Percentiles rank a stretch among this genome's conserved stretches.
Evolutionary conservation across 2,113 vertebrate species (phyloP).

Genomic region (Diadophis punctatus): DNA sequence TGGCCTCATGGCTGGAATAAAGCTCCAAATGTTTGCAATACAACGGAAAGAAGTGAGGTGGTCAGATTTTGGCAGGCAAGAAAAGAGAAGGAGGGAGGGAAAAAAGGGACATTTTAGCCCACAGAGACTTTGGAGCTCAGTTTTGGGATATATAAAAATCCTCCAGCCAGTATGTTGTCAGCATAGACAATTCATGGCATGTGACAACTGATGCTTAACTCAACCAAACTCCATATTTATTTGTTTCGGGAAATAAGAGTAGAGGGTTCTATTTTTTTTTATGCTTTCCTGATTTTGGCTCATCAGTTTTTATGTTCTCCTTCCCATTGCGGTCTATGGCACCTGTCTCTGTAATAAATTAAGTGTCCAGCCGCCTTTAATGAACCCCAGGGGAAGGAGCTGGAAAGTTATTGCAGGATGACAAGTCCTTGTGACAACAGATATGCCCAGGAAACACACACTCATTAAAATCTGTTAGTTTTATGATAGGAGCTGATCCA

Average conservation of each 20-base stretch:
- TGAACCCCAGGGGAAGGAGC: constrained; percentile 42
- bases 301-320: background rate
- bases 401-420: constrained; percentile 48
- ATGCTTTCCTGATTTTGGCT: background rate
- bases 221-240: constrained; percentile 26
- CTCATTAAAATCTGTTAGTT: constrained; percentile 57
- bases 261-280: background rate
- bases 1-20: constrained; percentile 8
- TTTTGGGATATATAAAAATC: constrained; percentile 20
- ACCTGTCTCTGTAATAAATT: constrained; percentile 58
- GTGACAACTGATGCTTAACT: constrained; percentile 14
- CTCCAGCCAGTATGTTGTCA: constrained; percentile 14
- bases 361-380: background rate
- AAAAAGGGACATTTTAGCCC: background rate
- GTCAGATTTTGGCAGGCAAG: constrained; percentile 25
- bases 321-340: constrained; percentile 22
- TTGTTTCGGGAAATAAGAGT: background rate
- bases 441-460: constrained; percentile 49
- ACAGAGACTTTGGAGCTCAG: background rate
- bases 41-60: constrained; percentile 2
- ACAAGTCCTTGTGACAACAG: constrained; percentile 44
- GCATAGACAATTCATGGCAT: background rate
- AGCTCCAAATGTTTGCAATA: background rate
- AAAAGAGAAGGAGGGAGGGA: constrained; percentile 16
- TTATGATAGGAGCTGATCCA: constrained; percentile 54